Conservation (phyloP, 2,113 vertebrate genomes). For the Setophaga kirtlandii region DNA sequence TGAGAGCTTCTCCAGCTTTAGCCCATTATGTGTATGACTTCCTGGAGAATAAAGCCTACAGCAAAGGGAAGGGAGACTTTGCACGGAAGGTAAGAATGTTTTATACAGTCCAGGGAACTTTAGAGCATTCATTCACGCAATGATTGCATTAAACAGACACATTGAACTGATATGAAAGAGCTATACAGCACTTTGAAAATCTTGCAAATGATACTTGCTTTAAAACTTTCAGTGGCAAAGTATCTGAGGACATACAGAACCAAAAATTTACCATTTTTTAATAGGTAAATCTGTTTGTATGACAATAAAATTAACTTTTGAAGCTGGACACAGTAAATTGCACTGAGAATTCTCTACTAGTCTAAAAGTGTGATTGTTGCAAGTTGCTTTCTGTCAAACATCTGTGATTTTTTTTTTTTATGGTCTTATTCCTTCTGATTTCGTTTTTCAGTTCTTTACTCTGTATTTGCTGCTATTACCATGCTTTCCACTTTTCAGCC, state of each 20-base stretch:
- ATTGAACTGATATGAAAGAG: neutral
- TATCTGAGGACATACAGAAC: neutral
- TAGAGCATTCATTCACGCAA: neutral
- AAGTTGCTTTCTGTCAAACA: neutral
- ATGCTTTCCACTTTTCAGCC: neutral
- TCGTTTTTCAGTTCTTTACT: conserved; percentile 27
- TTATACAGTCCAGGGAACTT: neutral
- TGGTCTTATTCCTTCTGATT: neutral
- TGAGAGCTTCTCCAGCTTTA: conserved; percentile 90
- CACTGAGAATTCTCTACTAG: neutral
- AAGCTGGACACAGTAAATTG: neutral
- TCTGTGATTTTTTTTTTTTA: neutral
- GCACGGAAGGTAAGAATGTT: conserved; percentile 89
- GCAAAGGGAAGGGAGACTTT: conserved; percentile 97
- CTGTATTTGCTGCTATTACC: conserved; percentile 36
- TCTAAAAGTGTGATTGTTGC: neutral
- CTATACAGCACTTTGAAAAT: neutral
- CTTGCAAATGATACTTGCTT: neutral
- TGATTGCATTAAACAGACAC: neutral
- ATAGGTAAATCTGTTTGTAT: neutral
- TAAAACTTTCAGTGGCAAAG: neutral
- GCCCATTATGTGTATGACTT: conserved; percentile 90
- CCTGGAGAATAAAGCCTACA: conserved; percentile 98
- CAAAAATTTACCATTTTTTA: neutral
- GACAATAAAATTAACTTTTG: neutral